These are phyloP conservation scores for Heliothis virescens DNA, from an alignment of 1,140 invertebrate genomes.

Conservation along the genomic window DNA sequence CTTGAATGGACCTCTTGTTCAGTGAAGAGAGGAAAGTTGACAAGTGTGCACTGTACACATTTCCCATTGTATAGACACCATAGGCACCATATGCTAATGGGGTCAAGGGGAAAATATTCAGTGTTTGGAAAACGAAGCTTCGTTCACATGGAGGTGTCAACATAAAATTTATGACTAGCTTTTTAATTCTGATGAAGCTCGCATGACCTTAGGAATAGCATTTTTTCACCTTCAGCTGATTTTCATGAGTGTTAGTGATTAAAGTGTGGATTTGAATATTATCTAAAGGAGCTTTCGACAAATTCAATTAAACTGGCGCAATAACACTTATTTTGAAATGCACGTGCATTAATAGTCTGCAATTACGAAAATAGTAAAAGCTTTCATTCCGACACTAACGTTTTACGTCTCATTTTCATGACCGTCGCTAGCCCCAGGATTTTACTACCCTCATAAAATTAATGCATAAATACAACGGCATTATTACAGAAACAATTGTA, in stretches of 20 bases:
- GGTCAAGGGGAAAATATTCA: conserved; percentile 7
- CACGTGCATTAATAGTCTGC: no score
- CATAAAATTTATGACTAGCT: neutral
- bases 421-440: no score
- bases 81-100: neutral
- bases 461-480: neutral
- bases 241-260: no score
- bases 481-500: neutral
- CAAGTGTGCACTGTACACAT: neutral
- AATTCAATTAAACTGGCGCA: neutral
- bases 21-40: conserved; percentile 15
- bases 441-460: neutral
- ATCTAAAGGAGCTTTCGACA: no score
- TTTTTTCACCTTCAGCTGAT: no score
- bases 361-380: no score
- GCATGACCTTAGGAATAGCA: neutral
- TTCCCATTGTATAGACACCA: neutral
- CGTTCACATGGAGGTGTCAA: neutral
- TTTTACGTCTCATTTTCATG: no score
- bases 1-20: conserved; percentile 8
- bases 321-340: no score
- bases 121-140: neutral
- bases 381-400: no score
- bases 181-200: neutral
- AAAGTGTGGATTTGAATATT: no score